Evolutionary conservation across 2,113 vertebrate species (phyloP), one percentile per base, ranked within the genome.

Genomic region (Tetrax tetrax): DNA sequence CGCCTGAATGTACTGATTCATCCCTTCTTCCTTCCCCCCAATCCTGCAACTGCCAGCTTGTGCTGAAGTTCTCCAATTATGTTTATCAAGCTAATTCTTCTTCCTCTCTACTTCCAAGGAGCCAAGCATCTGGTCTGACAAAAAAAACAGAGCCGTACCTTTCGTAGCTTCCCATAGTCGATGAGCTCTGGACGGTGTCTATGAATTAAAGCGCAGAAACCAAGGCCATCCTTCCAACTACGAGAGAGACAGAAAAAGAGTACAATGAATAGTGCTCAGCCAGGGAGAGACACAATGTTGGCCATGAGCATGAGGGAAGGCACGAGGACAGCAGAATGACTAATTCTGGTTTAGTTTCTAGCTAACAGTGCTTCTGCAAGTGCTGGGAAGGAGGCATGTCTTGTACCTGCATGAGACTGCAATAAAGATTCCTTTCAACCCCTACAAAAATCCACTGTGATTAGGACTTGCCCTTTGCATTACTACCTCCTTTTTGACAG

Each of bases 111-210:
- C 8, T 72, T 93, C 24, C 45, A 65, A 75, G 35, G 45, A 87
- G n/a, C 48, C 64, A 71, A 78, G 71, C 45, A 68, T 80, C 48
- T 82, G 37, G 21, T 61, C 48, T 65, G 83, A 92, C 9, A 83
- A 85, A 76, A 72, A 5, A 81, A 93, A 72, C 28, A 22, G 70
- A 65, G 60, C 11, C 53, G 7, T 97, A 99, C 99, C 99, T 99
- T 99, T 93, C 99, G 98, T 87, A 99, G 98, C 92, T 99, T 99
- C 51, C 98, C 99, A 0, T 99, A 99, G 97, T 99, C 99, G 4
- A 99, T 99, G 96, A 99, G 99, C 86, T 99, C 99, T 54, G 99
- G 99, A 96, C 99, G 99, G 97, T 99, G 99, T 97, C 99, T 98
- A 91, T 99, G 99, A 97, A 99, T 99, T 96, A 99, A 98, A 15